Base-by-base conservation (phyloP, 1,140 invertebrate genomes). In the Trigoniulus corallinus region DNA sequence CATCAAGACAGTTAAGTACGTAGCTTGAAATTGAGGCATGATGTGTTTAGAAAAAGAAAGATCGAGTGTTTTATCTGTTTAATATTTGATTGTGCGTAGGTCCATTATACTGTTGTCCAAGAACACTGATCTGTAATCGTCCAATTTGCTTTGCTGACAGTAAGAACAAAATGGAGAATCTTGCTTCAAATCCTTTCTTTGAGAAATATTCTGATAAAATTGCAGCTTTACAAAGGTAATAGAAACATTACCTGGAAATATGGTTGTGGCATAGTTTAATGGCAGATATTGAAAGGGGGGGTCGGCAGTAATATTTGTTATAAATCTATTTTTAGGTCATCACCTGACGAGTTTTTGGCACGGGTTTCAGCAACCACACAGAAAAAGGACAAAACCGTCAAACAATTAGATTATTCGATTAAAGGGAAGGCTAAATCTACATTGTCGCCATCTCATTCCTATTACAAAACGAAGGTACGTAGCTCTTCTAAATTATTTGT, bases 201-300 rank as follows among this genome's bases (percentile, higher is more conserved):
- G 76, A 79, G 20, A 89, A 88, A 63, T 89, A 89, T 67, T 78
- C 82, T 0, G 62, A 73, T 1, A 84, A 86, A 64, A 84, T 88
- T 53, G 73, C 79, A 1, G 68, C 74, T 51, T 58, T 84, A 27
- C 82, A 88, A 62, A 67, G 82, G 65, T 64, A 60, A 54, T 57
- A 46, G 12, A n/a, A 29, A 22, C 37, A 51, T n/a, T 29, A 26
- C 44, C 25, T 21, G 20, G 26, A 44, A 22, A 44, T 25, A 15
- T 15, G 7, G 29, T 34, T 7, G 7, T 34, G 29, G 29, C 7
- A n/a, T n/a, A n/a, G n/a, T n/a, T n/a, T n/a, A n/a, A n/a, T n/a
- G n/a, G n/a, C n/a, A n/a, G n/a, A n/a, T n/a, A 34, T 34, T 34
- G 29, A 34, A 34, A 34, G n/a, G n/a, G n/a, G n/a, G n/a, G n/a